These are phyloP conservation scores for Drosophila ambigua DNA, from an alignment of 1,140 invertebrate species.

Conservation along the genomic window DNA sequence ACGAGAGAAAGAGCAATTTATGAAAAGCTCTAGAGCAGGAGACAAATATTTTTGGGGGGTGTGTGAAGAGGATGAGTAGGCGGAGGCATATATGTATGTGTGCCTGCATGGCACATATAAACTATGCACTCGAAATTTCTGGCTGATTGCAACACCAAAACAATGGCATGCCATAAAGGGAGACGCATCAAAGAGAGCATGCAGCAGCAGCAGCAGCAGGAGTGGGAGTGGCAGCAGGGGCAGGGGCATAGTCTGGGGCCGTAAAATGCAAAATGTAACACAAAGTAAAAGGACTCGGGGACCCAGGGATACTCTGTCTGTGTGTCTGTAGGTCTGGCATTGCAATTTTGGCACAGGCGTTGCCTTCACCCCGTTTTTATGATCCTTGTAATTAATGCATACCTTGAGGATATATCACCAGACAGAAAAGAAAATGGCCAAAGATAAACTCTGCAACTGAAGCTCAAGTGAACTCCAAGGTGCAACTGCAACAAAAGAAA, in stretches of 20 bases:
- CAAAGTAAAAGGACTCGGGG: slow-evolving; percentile 59
- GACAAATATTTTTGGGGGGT: slow-evolving; percentile 24
- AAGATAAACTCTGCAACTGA: slow-evolving; percentile 25
- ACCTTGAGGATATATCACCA: slow-evolving; percentile 68
- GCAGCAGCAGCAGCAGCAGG: no score
- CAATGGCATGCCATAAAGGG: slow-evolving; percentile 37
- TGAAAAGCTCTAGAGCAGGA: slow-evolving; percentile 16
- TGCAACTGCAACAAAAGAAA: slow-evolving; percentile 34
- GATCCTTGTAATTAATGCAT: slow-evolving; percentile 77
- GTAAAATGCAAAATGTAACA: slow-evolving; percentile 76
- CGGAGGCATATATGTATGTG: slow-evolving; percentile 8
- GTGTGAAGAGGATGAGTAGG: no score
- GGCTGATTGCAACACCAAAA: slow-evolving; percentile 53
- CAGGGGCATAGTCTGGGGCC: slow-evolving; percentile 23
- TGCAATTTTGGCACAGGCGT: slow-evolving; percentile 46
- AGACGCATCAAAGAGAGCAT: neutral
- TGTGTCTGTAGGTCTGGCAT: slow-evolving; percentile 21
- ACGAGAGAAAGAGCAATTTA: slow-evolving; percentile 11
- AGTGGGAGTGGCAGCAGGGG: neutral
- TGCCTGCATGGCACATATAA: slow-evolving; percentile 23
- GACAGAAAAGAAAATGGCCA: slow-evolving; percentile 29
- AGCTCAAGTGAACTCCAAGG: slow-evolving; percentile 8
- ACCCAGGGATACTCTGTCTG: neutral
- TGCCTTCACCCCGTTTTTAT: slow-evolving; percentile 50
- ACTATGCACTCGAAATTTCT: slow-evolving; percentile 57